Evolutionary conservation across 2,888 invertebrate species (phyloP), one percentile per base, ranked within the genome.

Genomic region (Catocala nupta): DNA sequence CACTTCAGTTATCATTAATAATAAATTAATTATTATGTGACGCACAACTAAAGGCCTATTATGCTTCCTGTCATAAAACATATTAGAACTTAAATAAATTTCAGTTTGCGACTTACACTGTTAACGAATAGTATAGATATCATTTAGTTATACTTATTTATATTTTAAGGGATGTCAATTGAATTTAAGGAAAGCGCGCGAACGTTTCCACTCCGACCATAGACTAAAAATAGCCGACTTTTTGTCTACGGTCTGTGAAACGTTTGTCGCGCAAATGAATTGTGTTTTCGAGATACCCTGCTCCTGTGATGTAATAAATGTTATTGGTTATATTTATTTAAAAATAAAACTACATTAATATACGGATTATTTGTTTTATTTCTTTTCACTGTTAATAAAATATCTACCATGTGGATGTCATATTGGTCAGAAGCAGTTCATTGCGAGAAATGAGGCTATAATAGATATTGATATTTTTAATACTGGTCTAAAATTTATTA

Each of bases 261-360:
- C 70, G 76, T 86, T 81, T 77, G 76, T 82, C 80, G 84, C 83
- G 85, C 85, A 86, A 85, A 87, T 85, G 85, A 85, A 88, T 91
- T 92, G 90, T 93, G 92, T 93, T 92, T 90, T 91, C 89, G 92
- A 89, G 88, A 89, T 93, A 93, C 93, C 93, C 93, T 89, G 87
- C 91, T 93, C 94, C 94, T 94, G 94, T 94, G 94, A 94, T 94
- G 92, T 93, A 93, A 92, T 93, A 93, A 92, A 93, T 93, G 93
- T 94, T 93, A 94, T 94, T 92, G 93, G 93, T 94, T 93, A 93
- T 94, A 93, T 93, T 94, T 93, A 93, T 93, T 94, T 93, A 88
- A 92, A 90, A 93, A 92, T 91, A 93, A 94, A 93, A 92, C 81
- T 92, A 92, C 91, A 91, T 91, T 92, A 93, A 91, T 92, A 92